Evolutionary conservation across 1,140 invertebrate genomes (phyloP).

Genomic region (Zaprionus kolodkinae): DNA sequence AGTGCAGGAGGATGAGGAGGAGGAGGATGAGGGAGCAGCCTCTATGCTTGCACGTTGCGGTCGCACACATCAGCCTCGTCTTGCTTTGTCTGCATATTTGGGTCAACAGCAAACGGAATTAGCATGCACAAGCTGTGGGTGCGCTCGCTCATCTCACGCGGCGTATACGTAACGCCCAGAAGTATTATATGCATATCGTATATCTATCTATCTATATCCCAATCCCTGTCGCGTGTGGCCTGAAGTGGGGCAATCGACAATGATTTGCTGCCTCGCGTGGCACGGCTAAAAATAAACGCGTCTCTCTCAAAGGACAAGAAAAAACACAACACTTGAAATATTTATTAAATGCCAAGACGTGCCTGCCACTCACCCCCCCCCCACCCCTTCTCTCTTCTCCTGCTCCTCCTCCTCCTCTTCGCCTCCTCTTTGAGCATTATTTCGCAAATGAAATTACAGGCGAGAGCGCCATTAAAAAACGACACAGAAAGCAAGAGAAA

Average conservation of each 20-base stretch:
- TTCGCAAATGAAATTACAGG: conserved; percentile 68
- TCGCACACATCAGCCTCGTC: neutral
- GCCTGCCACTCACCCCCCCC: too few relatives aligned
- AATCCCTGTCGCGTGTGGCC: conserved; percentile 27
- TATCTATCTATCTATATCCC: neutral
- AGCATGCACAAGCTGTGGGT: conserved; percentile 50
- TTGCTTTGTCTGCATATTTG: conserved; percentile 54
- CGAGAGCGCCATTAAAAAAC: conserved; percentile 60
- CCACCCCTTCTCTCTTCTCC: neutral
- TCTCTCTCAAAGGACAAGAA: neutral
- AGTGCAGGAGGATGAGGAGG: neutral
- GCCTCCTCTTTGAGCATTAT: conserved; percentile 6
- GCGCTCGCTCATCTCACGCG: conserved; percentile 2
- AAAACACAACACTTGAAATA: conserved; percentile 48
- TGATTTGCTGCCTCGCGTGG: conserved; percentile 56
- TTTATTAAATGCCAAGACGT: conserved; percentile 57
- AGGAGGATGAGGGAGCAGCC: neutral
- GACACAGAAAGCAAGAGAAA: conserved; percentile 48
- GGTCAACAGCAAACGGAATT: conserved; percentile 66
- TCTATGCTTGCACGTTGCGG: conserved; percentile 28
- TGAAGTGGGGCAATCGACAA: conserved; percentile 53
- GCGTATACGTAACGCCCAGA: conserved; percentile 34
- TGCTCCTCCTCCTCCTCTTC: neutral
- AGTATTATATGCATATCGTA: neutral
- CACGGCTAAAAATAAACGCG: conserved; percentile 59